These are phyloP conservation scores for Harpegnathos saltator DNA, from an alignment of 1,140 invertebrate genomes.

Conservation along the genomic window DNA sequence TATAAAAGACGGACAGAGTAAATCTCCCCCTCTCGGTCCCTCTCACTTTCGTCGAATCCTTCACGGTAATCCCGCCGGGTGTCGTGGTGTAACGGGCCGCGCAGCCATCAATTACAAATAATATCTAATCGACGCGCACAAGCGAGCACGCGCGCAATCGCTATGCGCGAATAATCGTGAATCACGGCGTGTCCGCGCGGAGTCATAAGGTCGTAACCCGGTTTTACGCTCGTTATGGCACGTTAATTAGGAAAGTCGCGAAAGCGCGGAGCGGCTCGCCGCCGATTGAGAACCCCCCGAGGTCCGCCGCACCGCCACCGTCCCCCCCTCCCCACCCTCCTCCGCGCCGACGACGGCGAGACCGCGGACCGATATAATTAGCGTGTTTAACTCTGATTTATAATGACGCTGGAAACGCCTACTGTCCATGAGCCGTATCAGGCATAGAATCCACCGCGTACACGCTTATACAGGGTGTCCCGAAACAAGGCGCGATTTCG, in stretches of 20 bases:
- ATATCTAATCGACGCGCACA: constrained; percentile 4
- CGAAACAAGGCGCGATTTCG: neutral
- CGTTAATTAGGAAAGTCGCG: constrained; percentile 23
- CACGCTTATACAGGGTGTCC: constrained; percentile 26
- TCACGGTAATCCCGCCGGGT: neutral
- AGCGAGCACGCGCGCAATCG: constrained; percentile 7
- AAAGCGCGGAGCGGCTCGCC: constrained; percentile 10
- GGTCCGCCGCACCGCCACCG: too few species aligned
- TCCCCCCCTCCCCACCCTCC: constrained; percentile 44
- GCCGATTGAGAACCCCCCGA: constrained; percentile 63
- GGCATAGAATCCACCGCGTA: constrained; percentile 51
- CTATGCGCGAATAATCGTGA: constrained; percentile 8
- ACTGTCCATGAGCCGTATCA: constrained; percentile 76
- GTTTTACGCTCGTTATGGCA: constrained; percentile 36
- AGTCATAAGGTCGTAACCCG: constrained; percentile 47
- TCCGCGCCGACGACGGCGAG: constrained; percentile 4
- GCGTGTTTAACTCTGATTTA: constrained; percentile 84
- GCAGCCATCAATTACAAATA: constrained; percentile 16
- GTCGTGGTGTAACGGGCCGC: neutral
- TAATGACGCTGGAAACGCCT: constrained; percentile 83
- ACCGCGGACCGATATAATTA: constrained; percentile 80
- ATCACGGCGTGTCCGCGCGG: neutral
- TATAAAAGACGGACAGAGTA: neutral
- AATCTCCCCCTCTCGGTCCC: neutral
- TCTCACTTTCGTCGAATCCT: neutral